Evolutionary conservation across 2,888 invertebrate species (phyloP).

Genomic region (Drosophila histrio): DNA sequence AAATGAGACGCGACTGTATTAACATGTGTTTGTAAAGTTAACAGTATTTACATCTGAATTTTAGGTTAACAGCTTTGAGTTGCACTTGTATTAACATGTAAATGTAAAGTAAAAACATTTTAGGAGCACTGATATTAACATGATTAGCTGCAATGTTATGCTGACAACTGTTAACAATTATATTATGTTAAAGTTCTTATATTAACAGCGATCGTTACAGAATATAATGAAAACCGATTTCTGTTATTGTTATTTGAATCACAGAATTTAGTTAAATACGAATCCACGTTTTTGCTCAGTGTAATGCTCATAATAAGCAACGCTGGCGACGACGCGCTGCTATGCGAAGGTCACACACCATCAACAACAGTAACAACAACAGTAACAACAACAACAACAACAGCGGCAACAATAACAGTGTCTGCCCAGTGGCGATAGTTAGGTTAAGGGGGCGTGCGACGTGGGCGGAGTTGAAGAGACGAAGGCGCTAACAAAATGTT

Average conservation of each 20-base stretch:
- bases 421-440: conserved; percentile 45
- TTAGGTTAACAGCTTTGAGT: neutral
- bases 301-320: conserved; percentile 61
- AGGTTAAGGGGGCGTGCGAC: conserved; percentile 9
- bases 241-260: neutral
- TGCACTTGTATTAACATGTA: neutral
- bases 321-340: conserved; percentile 69
- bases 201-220: no score
- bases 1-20: no score
- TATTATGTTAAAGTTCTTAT: no score
- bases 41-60: no score
- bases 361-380: conserved; percentile 29
- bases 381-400: conserved; percentile 12
- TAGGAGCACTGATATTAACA: no score
- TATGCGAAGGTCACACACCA: conserved; percentile 72
- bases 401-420: conserved; percentile 21
- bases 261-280: neutral
- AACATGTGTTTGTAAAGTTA: neutral
- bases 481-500: conserved; percentile 34
- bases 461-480: conserved; percentile 49
- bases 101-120: no score
- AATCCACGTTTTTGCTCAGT: conserved; percentile 21
- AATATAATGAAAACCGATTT: no score
- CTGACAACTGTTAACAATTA: no score
- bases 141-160: no score